Percentiles rank a stretch among this genome's conserved stretches.
Conservation (phyloP, 1,140 invertebrate species). For the Eulimnadia texana region DNA sequence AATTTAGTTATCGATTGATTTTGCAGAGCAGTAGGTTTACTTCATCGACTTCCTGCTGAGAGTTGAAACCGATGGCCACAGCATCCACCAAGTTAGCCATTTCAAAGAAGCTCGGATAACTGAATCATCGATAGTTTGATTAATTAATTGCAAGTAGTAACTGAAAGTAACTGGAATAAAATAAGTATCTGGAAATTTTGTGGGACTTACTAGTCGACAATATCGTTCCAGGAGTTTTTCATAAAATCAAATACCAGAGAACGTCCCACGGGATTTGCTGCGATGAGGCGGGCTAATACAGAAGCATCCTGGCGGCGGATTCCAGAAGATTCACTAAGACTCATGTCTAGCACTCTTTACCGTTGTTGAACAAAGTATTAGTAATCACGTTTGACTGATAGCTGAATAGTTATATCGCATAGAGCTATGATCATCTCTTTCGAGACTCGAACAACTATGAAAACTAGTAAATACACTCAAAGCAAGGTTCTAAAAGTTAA, state of each 20-base stretch:
- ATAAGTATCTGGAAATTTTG: background rate
- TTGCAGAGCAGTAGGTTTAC: too few relatives aligned
- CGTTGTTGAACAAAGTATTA: too few relatives aligned
- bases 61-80: background rate
- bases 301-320: constrained; percentile 26
- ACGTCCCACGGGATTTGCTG: constrained; percentile 23
- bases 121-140: background rate
- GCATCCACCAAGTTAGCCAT: background rate
- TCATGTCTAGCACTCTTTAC: constrained; percentile 14
- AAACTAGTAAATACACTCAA: too few relatives aligned
- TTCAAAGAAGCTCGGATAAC: background rate
- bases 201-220: constrained; percentile 49
- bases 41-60: background rate
- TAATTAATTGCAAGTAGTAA: too few relatives aligned
- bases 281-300: constrained; percentile 23
- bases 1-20: too few relatives aligned
- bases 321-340: background rate
- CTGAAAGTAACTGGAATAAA: background rate
- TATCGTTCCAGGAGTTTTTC: constrained; percentile 49
- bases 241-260: constrained; percentile 55
- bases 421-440: too few relatives aligned
- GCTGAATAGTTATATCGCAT: too few relatives aligned
- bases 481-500: background rate
- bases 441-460: too few relatives aligned
- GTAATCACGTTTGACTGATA: too few relatives aligned